Evolutionary conservation across 2,113 vertebrate genomes (phyloP).

Genomic region (Gasterosteus nipponicus): DNA sequence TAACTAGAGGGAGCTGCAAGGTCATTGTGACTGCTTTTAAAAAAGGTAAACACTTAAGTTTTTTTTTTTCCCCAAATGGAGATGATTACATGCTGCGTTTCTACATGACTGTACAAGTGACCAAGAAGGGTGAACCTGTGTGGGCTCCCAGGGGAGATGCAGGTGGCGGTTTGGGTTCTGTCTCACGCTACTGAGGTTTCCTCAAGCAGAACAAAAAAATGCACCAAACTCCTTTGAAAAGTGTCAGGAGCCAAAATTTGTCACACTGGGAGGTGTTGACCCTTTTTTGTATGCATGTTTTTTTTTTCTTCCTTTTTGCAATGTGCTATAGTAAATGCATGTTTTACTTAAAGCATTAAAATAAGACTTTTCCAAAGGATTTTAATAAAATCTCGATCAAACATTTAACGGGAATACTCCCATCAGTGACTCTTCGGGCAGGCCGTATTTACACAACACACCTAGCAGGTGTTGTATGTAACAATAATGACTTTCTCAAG

Average conservation of each 20-base stretch:
- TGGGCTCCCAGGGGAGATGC: not conserved
- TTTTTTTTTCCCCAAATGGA: not conserved
- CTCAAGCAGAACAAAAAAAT: constrained; percentile 17
- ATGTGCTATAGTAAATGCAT: not conserved
- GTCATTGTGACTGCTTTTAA: not conserved
- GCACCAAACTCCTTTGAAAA: not conserved
- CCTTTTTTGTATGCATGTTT: too few species aligned
- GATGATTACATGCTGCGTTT: constrained; percentile 10
- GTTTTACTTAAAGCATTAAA: too few species aligned
- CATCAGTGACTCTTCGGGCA: not conserved
- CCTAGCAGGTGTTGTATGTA: too few species aligned
- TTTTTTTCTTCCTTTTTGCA: not conserved
- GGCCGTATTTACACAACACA: constrained; percentile 2
- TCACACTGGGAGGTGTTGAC: not conserved
- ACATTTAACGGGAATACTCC: not conserved
- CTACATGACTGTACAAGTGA: not conserved
- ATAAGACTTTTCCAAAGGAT: too few species aligned
- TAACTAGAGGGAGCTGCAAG: not conserved
- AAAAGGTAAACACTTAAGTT: too few species aligned
- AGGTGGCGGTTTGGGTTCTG: not conserved
- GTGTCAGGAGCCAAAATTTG: not conserved
- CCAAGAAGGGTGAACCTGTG: not conserved
- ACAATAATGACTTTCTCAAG: not conserved
- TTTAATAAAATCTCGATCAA: too few species aligned
- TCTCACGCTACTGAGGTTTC: constrained; percentile 43